Base-by-base conservation (phyloP, 1,140 invertebrate genomes). In the Camponotus vicinus region DNA sequence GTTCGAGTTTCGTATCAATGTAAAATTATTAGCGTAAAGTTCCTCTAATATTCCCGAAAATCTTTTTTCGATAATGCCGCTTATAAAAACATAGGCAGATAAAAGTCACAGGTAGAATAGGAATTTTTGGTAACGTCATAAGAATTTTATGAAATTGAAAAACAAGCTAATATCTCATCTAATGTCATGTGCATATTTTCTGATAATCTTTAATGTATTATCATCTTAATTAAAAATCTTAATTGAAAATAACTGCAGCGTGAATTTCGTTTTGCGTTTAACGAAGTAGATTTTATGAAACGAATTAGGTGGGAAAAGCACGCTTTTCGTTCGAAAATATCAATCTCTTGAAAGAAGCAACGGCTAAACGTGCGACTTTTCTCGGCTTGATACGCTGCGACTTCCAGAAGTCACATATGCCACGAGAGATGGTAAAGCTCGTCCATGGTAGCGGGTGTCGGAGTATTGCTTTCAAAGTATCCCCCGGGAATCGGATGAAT, bases 401-500 rank as follows among this genome's bases (percentile, higher is more conserved):
- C 64, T 82, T 83, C 85, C 86, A 82, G 85, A 90, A 92, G 89
- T 90, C 91, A 92, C 91, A 93, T 92, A 92, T 92, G 91, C 86
- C 88, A 86, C 59, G 88, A 86, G 85, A 89, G 76, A 89, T 37
- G 76, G 82, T 59, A 37, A 8, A 52, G 87, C 77, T 66, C 69
- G 75, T 76, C 76, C 71, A 42, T 61, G 79, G 61, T 85, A 70
- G 91, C 86, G 88, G 66, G 85, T 91, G 88, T 63, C 71, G 85
- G 84, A 86, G 86, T 89, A 93, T 92, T 90, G 90, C 92, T 93
- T 91, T 92, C 89, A 90, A 92, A 92, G 89, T 89, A 91, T 93
- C 91, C 91, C 91, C 67, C 73, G 87, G 92, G 91, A 92, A 27
- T 69, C 79, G 61, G 67, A 90, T 88, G 89, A 91, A 93, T 92